These are phyloP conservation scores for Tribolium freemani DNA, from an alignment of 2,888 invertebrate genomes.

Conservation along the genomic window DNA sequence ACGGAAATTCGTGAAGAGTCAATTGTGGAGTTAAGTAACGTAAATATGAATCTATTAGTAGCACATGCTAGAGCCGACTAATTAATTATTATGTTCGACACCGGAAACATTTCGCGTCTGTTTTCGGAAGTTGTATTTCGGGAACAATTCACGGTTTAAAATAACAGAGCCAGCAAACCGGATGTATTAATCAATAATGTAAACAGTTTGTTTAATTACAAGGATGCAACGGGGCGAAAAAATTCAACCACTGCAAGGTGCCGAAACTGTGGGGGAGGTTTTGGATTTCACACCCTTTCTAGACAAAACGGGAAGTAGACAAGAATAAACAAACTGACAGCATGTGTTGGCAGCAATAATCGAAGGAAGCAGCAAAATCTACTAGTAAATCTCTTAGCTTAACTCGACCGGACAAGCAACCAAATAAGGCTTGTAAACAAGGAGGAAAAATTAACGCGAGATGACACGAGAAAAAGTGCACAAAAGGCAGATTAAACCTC, in stretches of 20 bases:
- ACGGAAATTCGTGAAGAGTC: background rate
- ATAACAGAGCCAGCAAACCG: constrained; percentile 18
- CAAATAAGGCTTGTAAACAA: background rate
- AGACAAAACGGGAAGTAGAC: constrained; percentile 9
- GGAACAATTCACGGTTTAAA: constrained; percentile 28
- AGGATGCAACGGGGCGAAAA: background rate
- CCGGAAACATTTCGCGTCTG: constrained; percentile 39
- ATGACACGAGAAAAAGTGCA: background rate
- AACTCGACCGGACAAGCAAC: constrained; percentile 1
- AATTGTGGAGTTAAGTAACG: constrained; percentile 1
- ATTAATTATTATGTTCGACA: constrained; percentile 38
- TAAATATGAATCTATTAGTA: constrained; percentile 18
- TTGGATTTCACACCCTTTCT: no score
- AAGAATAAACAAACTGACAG: constrained; percentile 33
- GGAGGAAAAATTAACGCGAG: background rate
- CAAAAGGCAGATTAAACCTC: background rate
- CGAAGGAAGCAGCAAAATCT: constrained; percentile 14
- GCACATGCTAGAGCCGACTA: constrained; percentile 17
- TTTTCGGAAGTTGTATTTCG: constrained; percentile 37
- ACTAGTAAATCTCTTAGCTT: background rate
- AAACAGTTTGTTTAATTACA: constrained; percentile 21
- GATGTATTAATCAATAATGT: constrained; percentile 31
- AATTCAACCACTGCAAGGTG: constrained; percentile 10
- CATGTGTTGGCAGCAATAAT: constrained; percentile 22
- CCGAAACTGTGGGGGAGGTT: background rate